A percentile compares a stretch with the other conserved stretches of the same genome.
These are phyloP conservation scores for Pangasius larnaudii DNA, from an alignment of 2,797 vertebrate genomes.

Conservation along the genomic window DNA sequence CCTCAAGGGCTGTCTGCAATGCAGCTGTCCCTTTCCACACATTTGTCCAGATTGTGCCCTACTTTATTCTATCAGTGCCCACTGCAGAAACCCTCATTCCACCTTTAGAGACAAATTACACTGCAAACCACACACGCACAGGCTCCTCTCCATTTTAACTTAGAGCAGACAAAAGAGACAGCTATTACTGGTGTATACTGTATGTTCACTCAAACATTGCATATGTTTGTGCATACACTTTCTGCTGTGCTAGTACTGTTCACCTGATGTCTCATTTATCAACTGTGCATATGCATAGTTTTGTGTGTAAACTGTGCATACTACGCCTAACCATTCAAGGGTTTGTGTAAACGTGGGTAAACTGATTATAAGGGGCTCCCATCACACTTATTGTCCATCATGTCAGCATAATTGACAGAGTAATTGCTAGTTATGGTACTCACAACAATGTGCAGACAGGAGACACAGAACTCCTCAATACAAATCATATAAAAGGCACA, in stretches of 20 bases:
- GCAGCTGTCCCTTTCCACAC: conserved; percentile 84
- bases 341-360: not conserved
- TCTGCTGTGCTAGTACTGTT: not conserved
- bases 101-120: conserved; percentile 56
- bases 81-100: conserved; percentile 76
- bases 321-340: not conserved
- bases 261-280: not conserved
- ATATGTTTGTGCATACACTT: conserved; percentile 30
- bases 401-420: conserved; percentile 4
- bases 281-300: not conserved
- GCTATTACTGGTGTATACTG: conserved; percentile 15
- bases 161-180: conserved; percentile 33
- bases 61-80: conserved; percentile 81
- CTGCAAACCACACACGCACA: conserved; percentile 38
- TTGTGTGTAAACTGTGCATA: not conserved
- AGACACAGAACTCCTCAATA: not conserved
- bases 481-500: not conserved
- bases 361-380: not conserved
- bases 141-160: conserved; percentile 16
- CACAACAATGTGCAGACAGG: not conserved
- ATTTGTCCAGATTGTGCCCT: conserved; percentile 78
- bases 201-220: conserved; percentile 22
- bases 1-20: conserved; percentile 90
- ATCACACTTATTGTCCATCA: not conserved
- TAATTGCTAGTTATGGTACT: conserved; percentile 14